phyloP scores from a whole-genome alignment of 53 echinoderm and acorn worm species.

The Glandiceps talaboti region DNA sequence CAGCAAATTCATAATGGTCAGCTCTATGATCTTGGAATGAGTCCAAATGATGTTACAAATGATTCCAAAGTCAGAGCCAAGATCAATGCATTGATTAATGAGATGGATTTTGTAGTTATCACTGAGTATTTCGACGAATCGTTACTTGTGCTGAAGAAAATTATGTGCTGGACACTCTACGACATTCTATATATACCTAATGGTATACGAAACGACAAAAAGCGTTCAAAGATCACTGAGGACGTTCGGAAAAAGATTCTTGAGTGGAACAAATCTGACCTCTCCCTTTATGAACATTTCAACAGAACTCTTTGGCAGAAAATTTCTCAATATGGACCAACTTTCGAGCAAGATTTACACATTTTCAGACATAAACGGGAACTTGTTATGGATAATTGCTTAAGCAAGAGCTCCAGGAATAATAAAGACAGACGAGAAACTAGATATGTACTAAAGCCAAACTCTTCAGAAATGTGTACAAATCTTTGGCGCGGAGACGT shows the following conservation, averaged over 20 bases:
- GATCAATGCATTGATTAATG: neutral
- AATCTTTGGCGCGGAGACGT: neutral
- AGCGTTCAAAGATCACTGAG: neutral
- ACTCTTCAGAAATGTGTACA: neutral
- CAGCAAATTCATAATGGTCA: neutral
- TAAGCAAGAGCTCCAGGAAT: neutral
- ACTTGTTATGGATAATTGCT: neutral
- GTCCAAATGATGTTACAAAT: neutral
- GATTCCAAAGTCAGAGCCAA: neutral
- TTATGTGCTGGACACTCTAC: neutral
- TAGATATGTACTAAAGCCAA: neutral
- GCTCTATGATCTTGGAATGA: neutral
- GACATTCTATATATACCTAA: neutral
- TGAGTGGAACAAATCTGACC: neutral
- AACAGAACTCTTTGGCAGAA: neutral
- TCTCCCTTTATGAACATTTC: neutral
- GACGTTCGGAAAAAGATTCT: neutral
- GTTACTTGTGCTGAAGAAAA: neutral
- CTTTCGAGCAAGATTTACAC: neutral
- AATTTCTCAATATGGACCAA: neutral
- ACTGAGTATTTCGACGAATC: neutral
- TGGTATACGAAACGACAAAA: neutral
- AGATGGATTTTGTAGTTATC: neutral
- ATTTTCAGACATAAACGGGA: neutral
- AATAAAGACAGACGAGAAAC: neutral